These are phyloP conservation scores for Druceiella hillmani DNA, from an alignment of 2,888 invertebrate species.

Conservation along the genomic window DNA sequence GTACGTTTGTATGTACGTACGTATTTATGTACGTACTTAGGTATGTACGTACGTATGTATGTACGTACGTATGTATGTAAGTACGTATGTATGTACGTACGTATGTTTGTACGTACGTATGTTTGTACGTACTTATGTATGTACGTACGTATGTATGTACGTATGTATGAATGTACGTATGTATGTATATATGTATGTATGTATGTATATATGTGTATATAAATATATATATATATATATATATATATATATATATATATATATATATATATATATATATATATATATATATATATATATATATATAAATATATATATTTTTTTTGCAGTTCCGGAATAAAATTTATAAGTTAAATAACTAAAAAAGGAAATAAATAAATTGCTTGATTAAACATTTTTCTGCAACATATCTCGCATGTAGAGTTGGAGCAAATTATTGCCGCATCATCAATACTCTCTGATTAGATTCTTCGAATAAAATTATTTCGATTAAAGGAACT, in stretches of 20 bases:
- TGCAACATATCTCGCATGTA: too few species aligned
- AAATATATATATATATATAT: neutral
- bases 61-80: neutral
- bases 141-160: slow-evolving; percentile 1
- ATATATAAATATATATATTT: neutral
- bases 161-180: neutral
- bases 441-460: too few species aligned
- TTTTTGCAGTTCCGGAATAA: too few species aligned
- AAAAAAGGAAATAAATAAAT: too few species aligned
- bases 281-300: slow-evolving; percentile 1
- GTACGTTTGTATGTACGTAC: neutral
- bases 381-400: too few species aligned
- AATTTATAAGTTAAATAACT: too few species aligned
- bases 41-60: slow-evolving; percentile 1
- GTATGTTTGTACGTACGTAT: neutral
- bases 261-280: slow-evolving; percentile 1
- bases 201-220: neutral
- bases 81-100: neutral
- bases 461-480: too few species aligned
- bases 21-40: neutral
- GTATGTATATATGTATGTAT: slow-evolving; percentile 1
- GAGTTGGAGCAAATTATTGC: too few species aligned
- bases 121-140: neutral
- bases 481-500: too few species aligned
- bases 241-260: slow-evolving; percentile 1